Evolutionary conservation across 2,888 invertebrate species (phyloP), one percentile per base, ranked within the genome.

Genomic region (Amiota minor): DNA sequence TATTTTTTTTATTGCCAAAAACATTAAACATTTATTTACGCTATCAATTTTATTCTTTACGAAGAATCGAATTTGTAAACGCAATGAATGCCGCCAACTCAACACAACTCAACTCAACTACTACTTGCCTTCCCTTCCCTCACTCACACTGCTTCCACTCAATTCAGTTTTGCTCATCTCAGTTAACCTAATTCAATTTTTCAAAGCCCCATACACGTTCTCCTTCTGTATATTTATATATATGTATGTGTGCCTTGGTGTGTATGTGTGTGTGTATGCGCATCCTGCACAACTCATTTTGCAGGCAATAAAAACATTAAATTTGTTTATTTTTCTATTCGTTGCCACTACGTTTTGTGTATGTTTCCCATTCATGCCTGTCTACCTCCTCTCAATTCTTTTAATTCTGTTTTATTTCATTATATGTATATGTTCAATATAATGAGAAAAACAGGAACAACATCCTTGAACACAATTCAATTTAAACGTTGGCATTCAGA

Each of bases 11-110:
- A 83, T 83, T 83, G 85, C 85, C 85, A 77, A 83, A 35, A 82
- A 83, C 83, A 83, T 83, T 85, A 83, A 83, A 83, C 84, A 83
- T 83, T 83, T 83, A 83, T 85, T 83, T 83, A 80, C 85, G 83
- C 83, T 83, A 83, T 83, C 83, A 83, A 83, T 83, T 83, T 78
- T 80, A 81, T 35, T 35, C 78, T 73, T 78, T 16, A 35, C 35
- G 6, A 35, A 8, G 59, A 59, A 59, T 20, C 76, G 81, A 47
- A 47, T 49, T 69, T 77, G 83, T 85, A 85, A 85, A 85, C 83
- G 85, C 77, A 82, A 81, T 84, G 35, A 35, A 35, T 35, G 35
- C 35, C 35, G 35, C 35, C 35, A 35, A 35, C 35, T 59, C 11
- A 16, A 35, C 35, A 20, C 11, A 16, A 20, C 18, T 20, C 76